Conservation (phyloP, 1,140 invertebrate genomes). For the Idris sp. region DNA sequence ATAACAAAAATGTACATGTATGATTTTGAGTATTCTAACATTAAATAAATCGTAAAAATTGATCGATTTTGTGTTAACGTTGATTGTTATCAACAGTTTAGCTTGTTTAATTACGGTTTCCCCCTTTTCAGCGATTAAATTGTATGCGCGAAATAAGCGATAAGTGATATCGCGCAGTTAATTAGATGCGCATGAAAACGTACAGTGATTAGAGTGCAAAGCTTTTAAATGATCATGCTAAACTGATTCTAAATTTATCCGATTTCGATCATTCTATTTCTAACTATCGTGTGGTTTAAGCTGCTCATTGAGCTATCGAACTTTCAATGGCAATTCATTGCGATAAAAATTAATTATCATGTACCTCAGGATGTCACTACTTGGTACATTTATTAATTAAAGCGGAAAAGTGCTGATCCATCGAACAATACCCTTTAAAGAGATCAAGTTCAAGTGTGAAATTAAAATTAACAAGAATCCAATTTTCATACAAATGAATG, state of each 20-base stretch:
- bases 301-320: conserved; percentile 23
- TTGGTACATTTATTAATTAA: too few species aligned
- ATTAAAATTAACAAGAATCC: too few species aligned
- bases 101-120: conserved; percentile 23
- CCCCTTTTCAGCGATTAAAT: conserved; percentile 6
- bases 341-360: conserved; percentile 29
- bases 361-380: too few species aligned
- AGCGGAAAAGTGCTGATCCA: too few species aligned
- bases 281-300: conserved; percentile 24
- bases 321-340: conserved; percentile 12
- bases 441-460: too few species aligned
- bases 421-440: too few species aligned
- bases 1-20: too few species aligned
- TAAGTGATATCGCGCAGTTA: neutral
- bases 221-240: conserved; percentile 26
- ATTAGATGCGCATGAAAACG: conserved; percentile 17
- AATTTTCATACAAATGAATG: too few species aligned
- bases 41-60: conserved; percentile 47
- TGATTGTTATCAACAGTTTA: conserved; percentile 22
- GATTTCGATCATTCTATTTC: conserved; percentile 36
- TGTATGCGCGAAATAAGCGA: conserved; percentile 2
- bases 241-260: conserved; percentile 23
- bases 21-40: conserved; percentile 38
- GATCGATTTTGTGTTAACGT: conserved; percentile 37
- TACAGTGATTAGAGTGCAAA: conserved; percentile 18